phyloP scores from a whole-genome alignment of 2,113 vertebrate species.

The Meriones unguiculatus region DNA sequence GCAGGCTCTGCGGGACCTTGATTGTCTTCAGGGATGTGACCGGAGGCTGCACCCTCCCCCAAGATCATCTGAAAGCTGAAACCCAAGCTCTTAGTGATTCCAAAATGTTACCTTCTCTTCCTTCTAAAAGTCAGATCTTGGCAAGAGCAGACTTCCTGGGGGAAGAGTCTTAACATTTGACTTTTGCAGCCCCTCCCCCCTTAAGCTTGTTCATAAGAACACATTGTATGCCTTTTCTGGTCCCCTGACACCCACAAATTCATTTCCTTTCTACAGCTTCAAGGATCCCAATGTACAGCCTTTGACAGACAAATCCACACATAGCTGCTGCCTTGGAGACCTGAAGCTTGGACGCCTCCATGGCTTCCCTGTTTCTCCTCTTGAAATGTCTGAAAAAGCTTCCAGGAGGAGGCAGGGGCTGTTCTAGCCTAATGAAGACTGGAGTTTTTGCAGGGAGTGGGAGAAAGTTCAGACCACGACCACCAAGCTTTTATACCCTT shows the following conservation, averaged over 20 bases:
- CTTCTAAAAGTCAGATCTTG: background rate
- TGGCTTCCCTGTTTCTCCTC: background rate
- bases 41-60: background rate
- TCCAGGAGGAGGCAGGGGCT: background rate
- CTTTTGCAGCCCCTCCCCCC: background rate
- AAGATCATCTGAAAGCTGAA: background rate
- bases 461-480: background rate
- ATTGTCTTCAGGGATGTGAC: rapidly evolving
- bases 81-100: background rate
- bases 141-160: background rate
- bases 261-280: constrained; percentile 19
- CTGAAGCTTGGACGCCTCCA: background rate
- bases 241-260: background rate
- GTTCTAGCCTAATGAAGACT: background rate
- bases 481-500: background rate
- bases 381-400: background rate
- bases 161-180: background rate
- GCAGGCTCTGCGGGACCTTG: background rate
- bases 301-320: background rate
- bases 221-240: background rate
- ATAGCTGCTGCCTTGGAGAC: background rate
- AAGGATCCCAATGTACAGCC: background rate
- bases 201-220: background rate
- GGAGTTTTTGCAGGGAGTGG: background rate
- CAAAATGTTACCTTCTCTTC: background rate